Evolutionary conservation across 1,140 invertebrate species (phyloP).

Genomic region (Drosophila punjabiensis): DNA sequence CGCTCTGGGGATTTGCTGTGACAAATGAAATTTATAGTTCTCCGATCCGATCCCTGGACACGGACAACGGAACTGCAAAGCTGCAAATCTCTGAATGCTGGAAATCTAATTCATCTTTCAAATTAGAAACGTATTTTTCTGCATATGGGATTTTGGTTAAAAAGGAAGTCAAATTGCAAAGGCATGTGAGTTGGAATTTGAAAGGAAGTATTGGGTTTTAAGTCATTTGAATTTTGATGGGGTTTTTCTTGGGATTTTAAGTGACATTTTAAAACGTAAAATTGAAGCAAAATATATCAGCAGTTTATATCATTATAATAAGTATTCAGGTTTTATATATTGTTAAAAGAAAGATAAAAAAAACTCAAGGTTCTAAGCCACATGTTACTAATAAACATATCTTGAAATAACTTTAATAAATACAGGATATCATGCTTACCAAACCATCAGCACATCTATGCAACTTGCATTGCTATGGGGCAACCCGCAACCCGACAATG

Average conservation of each 20-base stretch:
- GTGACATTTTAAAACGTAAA: no score
- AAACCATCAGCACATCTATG: neutral
- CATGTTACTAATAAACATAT: neutral
- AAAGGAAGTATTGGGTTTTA: neutral
- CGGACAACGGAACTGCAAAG: slow-evolving; percentile 56
- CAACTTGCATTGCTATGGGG: slow-evolving; percentile 27
- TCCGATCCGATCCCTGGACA: slow-evolving; percentile 44
- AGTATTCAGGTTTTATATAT: no score
- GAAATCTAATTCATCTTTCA: slow-evolving; percentile 81
- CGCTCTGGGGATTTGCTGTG: slow-evolving; percentile 73
- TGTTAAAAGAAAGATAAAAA: no score
- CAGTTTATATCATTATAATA: no score
- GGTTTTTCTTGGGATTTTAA: neutral
- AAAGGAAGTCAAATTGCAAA: slow-evolving; percentile 11
- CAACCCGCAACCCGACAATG: slow-evolving; percentile 38
- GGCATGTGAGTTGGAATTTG: neutral
- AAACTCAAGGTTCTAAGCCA: no score
- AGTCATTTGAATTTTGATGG: neutral
- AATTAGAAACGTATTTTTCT: slow-evolving; percentile 73
- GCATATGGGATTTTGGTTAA: slow-evolving; percentile 30
- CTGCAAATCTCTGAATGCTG: slow-evolving; percentile 67
- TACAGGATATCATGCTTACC: slow-evolving; percentile 1
- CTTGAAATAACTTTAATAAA: neutral
- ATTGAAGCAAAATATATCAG: no score
- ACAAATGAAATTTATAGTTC: slow-evolving; percentile 83